These are phyloP conservation scores for Sitobion miscanthi DNA, from an alignment of 1,140 invertebrate species.

Conservation along the genomic window DNA sequence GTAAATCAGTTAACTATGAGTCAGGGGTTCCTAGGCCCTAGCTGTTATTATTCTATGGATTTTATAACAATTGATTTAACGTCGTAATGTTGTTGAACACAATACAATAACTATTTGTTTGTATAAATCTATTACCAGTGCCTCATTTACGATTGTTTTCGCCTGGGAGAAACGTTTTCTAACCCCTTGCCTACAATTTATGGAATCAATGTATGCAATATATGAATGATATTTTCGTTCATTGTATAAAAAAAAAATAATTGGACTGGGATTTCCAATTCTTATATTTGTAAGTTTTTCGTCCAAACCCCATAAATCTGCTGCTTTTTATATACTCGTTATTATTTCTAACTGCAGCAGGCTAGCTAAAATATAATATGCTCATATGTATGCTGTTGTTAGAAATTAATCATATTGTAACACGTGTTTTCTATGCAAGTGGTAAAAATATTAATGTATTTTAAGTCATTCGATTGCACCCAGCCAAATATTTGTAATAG, in stretches of 20 bases:
- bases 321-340: background rate
- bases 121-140: background rate
- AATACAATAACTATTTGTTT: slow-evolving; percentile 1
- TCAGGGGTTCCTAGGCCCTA: background rate
- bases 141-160: background rate
- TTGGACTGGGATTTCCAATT: background rate
- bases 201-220: no score
- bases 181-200: background rate
- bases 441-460: background rate
- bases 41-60: background rate
- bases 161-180: background rate
- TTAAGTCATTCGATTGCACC: background rate
- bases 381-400: background rate
- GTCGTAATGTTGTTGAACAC: background rate
- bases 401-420: background rate
- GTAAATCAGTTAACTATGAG: background rate
- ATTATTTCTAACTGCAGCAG: background rate
- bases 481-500: background rate
- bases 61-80: background rate
- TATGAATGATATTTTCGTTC: background rate
- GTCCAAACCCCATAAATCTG: no score
- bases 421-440: background rate
- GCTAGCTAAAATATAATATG: background rate
- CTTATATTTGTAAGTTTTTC: no score
- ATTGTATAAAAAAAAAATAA: background rate